phyloP scores from a whole-genome alignment of 1,140 invertebrate genomes.

The Micrasema longulum region DNA sequence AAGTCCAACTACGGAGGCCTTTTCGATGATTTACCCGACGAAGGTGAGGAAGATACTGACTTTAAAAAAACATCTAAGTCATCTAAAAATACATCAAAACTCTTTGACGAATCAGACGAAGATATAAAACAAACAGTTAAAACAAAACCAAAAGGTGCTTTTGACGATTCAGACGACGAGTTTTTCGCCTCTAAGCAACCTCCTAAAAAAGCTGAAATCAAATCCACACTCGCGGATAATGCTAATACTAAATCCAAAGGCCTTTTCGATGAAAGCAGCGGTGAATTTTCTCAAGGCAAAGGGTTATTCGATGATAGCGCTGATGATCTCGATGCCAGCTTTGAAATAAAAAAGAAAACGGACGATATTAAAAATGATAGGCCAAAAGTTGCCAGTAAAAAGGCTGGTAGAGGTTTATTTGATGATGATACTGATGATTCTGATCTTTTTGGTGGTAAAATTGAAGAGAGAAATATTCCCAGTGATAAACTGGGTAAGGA shows the following conservation, averaged over 20 bases:
- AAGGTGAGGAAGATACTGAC: slow-evolving; percentile 7
- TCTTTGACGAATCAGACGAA: slow-evolving; percentile 16
- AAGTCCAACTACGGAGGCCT: slow-evolving; percentile 51
- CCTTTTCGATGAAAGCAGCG: slow-evolving; percentile 34
- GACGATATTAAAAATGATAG: not conserved
- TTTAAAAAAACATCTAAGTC: not conserved
- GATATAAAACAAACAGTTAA: slow-evolving; percentile 15
- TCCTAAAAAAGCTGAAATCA: slow-evolving; percentile 24
- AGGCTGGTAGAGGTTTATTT: slow-evolving; percentile 20
- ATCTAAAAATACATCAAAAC: slow-evolving; percentile 7
- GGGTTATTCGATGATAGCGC: slow-evolving; percentile 24
- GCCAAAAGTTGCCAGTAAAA: not conserved
- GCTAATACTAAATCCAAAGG: slow-evolving; percentile 1
- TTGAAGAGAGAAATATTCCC: not conserved
- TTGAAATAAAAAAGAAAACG: slow-evolving; percentile 19
- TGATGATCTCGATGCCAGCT: slow-evolving; percentile 25
- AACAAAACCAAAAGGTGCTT: slow-evolving; percentile 33
- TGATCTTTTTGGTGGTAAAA: slow-evolving; percentile 12
- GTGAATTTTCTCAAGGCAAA: not conserved
- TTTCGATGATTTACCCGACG: slow-evolving; percentile 56
- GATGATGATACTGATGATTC: slow-evolving; percentile 32
- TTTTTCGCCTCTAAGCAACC: slow-evolving; percentile 55
- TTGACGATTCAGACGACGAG: slow-evolving; percentile 56
- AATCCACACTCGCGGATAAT: not conserved
- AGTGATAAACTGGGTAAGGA: slow-evolving; percentile 3